Conservation (phyloP, 2,113 vertebrate species). For the Triplophysa tibetana region DNA sequence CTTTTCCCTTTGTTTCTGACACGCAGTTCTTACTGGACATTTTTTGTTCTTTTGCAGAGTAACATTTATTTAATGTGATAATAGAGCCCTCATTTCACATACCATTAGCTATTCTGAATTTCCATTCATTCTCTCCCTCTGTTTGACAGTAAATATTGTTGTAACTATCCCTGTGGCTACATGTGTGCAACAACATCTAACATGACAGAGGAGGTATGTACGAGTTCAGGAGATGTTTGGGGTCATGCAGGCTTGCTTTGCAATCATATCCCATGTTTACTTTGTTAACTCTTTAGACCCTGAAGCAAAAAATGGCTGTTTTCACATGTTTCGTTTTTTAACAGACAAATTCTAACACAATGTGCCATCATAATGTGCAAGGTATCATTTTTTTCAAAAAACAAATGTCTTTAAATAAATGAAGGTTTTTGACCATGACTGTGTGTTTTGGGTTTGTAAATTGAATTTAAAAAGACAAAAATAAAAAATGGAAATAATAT, state of each 20-base stretch:
- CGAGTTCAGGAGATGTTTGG: neutral
- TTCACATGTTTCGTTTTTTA: too few species aligned
- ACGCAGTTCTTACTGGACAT: too few species aligned
- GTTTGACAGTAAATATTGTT: neutral
- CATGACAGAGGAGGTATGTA: neutral
- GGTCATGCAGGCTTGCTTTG: neutral
- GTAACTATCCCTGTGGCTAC: neutral
- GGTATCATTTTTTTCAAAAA: too few species aligned
- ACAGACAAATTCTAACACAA: too few species aligned
- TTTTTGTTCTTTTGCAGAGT: neutral
- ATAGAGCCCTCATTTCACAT: neutral
- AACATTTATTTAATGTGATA: neutral
- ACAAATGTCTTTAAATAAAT: too few species aligned
- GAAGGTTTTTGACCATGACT: too few species aligned
- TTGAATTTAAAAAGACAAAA: too few species aligned
- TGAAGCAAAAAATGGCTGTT: too few species aligned
- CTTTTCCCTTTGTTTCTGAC: too few species aligned
- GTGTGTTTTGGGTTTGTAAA: too few species aligned
- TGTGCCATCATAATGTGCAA: too few species aligned
- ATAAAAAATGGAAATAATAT: too few species aligned
- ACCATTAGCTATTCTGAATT: neutral
- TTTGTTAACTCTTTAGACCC: neutral
- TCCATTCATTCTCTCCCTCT: neutral
- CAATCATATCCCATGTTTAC: conserved; percentile 3
- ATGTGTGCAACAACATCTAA: neutral